These are phyloP conservation scores for Cervus canadensis DNA, from an alignment of 2,113 vertebrate species.

Conservation along the genomic window DNA sequence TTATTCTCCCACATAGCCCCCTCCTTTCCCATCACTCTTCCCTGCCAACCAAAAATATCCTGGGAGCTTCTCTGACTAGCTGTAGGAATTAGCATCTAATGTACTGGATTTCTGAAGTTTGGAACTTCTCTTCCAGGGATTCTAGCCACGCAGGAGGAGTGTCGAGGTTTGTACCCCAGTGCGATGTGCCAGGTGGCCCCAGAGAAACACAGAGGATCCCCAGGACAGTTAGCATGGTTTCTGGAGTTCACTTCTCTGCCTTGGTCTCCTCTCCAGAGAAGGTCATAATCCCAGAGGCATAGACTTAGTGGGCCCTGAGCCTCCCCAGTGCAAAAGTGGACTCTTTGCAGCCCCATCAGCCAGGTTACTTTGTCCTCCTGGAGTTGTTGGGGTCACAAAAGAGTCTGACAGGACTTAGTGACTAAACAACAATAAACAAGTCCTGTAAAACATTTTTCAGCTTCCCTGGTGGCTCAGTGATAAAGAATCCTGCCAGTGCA, in stretches of 20 bases:
- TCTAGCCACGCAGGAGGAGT: too few species aligned
- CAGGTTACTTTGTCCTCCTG: background rate
- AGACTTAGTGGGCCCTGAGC: background rate
- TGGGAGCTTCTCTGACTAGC: background rate
- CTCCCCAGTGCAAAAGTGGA: background rate
- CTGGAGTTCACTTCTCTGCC: background rate
- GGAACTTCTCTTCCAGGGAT: background rate
- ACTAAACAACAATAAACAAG: background rate
- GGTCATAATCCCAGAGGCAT: fast-evolving
- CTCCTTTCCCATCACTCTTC: background rate
- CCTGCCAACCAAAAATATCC: background rate
- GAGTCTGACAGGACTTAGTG: background rate
- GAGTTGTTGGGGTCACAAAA: background rate
- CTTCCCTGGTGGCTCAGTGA: background rate
- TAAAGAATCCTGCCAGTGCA: background rate
- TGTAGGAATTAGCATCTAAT: background rate
- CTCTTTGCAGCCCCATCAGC: background rate
- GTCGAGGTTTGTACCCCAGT: fast-evolving
- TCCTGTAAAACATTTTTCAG: background rate
- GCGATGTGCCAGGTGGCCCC: too few species aligned
- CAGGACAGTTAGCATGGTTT: background rate
- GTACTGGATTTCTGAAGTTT: background rate
- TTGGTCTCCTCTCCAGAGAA: background rate
- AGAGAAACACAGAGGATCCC: background rate
- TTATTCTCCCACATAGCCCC: background rate